Base-by-base conservation (phyloP, 2,113 vertebrate species). In the Pedionomus torquatus region DNA sequence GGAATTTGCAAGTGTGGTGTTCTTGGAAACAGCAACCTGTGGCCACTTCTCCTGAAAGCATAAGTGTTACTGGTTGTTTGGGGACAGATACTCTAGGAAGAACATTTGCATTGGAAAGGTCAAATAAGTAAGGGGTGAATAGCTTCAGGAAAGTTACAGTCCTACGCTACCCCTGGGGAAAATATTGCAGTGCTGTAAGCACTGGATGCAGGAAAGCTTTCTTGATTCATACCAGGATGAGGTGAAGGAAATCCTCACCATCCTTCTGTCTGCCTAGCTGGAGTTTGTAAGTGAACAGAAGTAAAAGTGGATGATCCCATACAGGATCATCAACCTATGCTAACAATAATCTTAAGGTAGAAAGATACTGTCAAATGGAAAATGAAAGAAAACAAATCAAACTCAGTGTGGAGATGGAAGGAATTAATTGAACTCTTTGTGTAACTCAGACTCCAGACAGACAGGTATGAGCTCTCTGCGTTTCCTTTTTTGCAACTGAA, bases 1-100 rank as follows among this genome's bases (percentile, higher is more conserved):
- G 95, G 97, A 97, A 97, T 97, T 96, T 87, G 87, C 91, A 91
- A 97, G 93, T 94, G 91, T 66, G 83, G 54, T 95, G 96, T 95
- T 97, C 97, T 92, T 95, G 95, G 95, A 97, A 97, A 93, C 72
- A 83, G 69, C 0, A 2, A 90, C 81, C 78, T 76, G 81, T 16
- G 0, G 77, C 55, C 58, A 65, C 90, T 91, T 92, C 66, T 92
- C 64, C 83, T 72, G 30, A 92, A 83, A 94, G 52, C 61, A 18
- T 5, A 90, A 78, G 46, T 8, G 3, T 58, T 63, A 7, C 65
- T 89, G 81, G 57, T 69, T 61, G 28, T 37, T 19, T 48, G 37
- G 35, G 66, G 61, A 81, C 70, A 85, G 83, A 54, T 8, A 61
- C 15, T 60, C 35, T 7, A 11, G 14, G 15, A n/a, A 15, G 43